Evolutionary conservation across 2,113 vertebrate genomes (phyloP), one percentile per base, ranked within the genome.

Genomic region (Sitta europaea): DNA sequence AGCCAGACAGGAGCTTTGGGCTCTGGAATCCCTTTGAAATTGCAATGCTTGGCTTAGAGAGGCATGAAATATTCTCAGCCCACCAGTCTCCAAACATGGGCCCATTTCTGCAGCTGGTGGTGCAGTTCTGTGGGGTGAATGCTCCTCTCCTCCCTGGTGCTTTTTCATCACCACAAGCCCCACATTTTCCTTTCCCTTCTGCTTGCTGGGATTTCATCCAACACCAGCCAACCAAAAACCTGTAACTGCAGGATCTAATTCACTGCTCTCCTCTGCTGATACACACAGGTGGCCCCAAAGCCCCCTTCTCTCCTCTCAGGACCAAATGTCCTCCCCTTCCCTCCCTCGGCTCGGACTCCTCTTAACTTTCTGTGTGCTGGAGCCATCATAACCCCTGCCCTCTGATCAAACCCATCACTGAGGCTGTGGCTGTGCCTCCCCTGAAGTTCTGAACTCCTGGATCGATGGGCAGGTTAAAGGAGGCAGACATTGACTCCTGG

Each of bases 381-480:
- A 91, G 61, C n/a, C 55, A 83, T 5, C 20, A 1, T 1, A 6
- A 77, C 43, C 48, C 57, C 48, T 91, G 90, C 77, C n/a, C 55
- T 24, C 1, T 0, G 22, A 55, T 66, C 12, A 9, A 78, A 82
- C 28, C 19, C 7, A 2, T 53, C 71, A 53, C 14, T 28, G 57
- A 38, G 85, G 47, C 50, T 35, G 35, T 4, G 54, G 29, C 2
- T 65, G 77, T 59, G 78, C 57, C 53, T 75, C 5, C 57, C 72
- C 57, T 36, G 14, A 79, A 91, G 70, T 68, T 85, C 4, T 68
- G 50, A 57, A 33, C 48, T 29, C 62, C 38, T 76, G 7, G 12
- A 71, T 93, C 50, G 0, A 85, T 40, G 74, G 74, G 74, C 71
- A 88, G 93, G 78, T 81, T 51, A 75, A 91, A 91, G 65, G 89